A percentile compares a stretch with the other conserved stretches of the same genome.
These are phyloP conservation scores for Neosalanx taihuensis DNA, from an alignment of 2,797 vertebrate genomes.

Conservation along the genomic window DNA sequence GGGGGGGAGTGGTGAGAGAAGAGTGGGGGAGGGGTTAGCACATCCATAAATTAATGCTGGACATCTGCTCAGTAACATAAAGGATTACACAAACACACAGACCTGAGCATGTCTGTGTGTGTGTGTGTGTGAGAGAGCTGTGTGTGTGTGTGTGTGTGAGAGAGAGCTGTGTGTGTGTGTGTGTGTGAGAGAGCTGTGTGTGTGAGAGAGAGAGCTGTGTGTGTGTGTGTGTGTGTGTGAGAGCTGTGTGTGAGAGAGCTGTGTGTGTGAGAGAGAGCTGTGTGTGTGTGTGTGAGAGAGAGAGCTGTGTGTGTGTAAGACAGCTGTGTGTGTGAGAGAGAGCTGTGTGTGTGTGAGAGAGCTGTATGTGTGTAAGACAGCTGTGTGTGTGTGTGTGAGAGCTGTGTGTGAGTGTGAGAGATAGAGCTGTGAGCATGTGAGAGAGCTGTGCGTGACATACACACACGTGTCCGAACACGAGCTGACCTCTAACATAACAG, in stretches of 20 bases:
- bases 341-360: constrained; percentile 33
- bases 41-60: constrained; percentile 99
- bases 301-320: constrained; percentile 28
- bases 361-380: constrained; percentile 31
- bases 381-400: constrained; percentile 32
- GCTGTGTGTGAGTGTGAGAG: too few species aligned
- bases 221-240: constrained; percentile 27
- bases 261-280: constrained; percentile 25
- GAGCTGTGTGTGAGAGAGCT: neutral
- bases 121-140: constrained; percentile 4
- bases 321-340: too few species aligned
- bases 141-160: too few species aligned
- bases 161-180: constrained; percentile 26
- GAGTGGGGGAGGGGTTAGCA: constrained; percentile 62
- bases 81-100: constrained; percentile 85
- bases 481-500: neutral
- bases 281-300: constrained; percentile 25
- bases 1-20: neutral
- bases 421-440: too few species aligned
- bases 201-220: neutral
- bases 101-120: constrained; percentile 41
- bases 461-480: neutral
- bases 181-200: neutral
- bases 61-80: constrained; percentile 95
- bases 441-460: neutral